Conservation (phyloP, 2,888 invertebrate species). For the Spialia ferax region DNA sequence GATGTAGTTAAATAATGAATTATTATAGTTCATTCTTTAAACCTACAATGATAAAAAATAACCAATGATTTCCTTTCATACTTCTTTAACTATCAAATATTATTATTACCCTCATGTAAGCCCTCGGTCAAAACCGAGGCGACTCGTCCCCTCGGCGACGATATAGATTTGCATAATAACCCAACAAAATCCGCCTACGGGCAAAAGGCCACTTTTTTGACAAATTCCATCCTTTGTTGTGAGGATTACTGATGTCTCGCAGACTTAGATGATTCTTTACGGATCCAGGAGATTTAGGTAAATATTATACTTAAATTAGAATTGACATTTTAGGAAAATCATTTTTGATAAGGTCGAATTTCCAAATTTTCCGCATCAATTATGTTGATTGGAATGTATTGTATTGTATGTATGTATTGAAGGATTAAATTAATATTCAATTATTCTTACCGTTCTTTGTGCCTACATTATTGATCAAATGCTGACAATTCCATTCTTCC, state of each 20-base stretch:
- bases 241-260: conserved; percentile 56
- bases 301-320: conserved; percentile 52
- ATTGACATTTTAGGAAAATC: conserved; percentile 47
- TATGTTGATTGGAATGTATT: not conserved
- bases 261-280: conserved; percentile 47
- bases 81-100: not conserved
- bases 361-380: not conserved
- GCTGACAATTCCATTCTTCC: not conserved
- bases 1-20: too few relatives aligned
- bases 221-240: conserved; percentile 67
- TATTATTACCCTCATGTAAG: conserved; percentile 22
- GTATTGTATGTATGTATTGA: not conserved
- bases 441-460: not conserved
- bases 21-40: too few relatives aligned
- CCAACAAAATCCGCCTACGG: conserved; percentile 54
- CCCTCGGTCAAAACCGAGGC: conserved; percentile 12
- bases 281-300: conserved; percentile 40
- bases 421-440: not conserved
- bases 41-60: too few relatives aligned
- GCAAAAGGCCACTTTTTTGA: conserved; percentile 64
- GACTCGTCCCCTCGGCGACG: conserved; percentile 55
- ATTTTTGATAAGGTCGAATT: not conserved
- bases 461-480: not conserved
- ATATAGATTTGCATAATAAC: conserved; percentile 76
- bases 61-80: too few relatives aligned